Evolutionary conservation across 2,888 invertebrate species (phyloP), one percentile per base, ranked within the genome.

Genomic region (Trisateles emortualis): DNA sequence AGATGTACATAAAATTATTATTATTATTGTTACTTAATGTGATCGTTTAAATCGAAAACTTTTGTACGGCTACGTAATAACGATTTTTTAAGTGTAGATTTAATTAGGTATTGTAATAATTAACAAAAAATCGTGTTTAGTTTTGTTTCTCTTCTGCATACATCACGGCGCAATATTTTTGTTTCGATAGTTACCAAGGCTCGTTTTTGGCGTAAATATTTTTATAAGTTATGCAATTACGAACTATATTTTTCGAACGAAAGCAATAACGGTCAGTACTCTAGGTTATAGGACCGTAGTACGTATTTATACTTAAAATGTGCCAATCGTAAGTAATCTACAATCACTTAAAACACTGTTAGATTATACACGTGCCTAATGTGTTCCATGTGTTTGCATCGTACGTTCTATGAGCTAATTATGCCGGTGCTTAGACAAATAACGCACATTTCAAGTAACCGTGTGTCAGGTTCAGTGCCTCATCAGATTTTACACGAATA

Each of bases 1-100:
- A 84, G 84, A 74, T 89, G 88, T 89, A 90, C 78, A 90, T 89
- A 86, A 84, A 63, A 74, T 82, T 84, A 79, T 76, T 79, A 76
- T 76, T 74, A 78, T 81, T 81, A 88, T 84, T 88, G 87, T 92
- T 90, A 90, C 86, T 88, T 89, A 87, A 62, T 83, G 86, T 87
- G 83, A 84, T 86, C 75, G 81, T 87, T 83, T 77, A 79, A 81
- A 80, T 81, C 70, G 69, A 83, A 83, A 81, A 76, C 67, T 84
- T 87, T 88, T 84, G 68, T 86, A 84, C 77, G 81, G 68, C 78
- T 76, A 80, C 77, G 74, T 74, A 68, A 78, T 72, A 74, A 77
- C 63, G 68, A 69, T 68, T 79, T 74, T 70, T 71, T 68, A 64
- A 74, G 70, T 60, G 52, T 72, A 68, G 64, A 56, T 59, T 60